These are phyloP conservation scores for Nephrotoma appendiculata DNA, from an alignment of 2,888 invertebrate genomes.

Conservation along the genomic window DNA sequence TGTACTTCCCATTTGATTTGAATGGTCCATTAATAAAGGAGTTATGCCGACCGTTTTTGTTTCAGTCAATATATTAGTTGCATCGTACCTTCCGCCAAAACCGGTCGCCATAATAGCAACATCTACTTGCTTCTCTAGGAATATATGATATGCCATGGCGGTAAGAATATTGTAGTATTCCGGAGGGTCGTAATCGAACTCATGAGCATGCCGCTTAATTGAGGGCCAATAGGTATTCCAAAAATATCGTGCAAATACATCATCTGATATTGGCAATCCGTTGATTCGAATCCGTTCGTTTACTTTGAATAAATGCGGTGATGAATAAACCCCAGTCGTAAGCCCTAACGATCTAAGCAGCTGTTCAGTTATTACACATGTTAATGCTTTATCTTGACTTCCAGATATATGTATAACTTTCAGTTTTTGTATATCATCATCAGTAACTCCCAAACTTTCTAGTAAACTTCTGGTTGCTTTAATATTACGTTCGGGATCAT, in stretches of 20 bases:
- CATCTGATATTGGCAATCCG: slow-evolving; percentile 60
- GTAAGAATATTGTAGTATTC: slow-evolving; percentile 94
- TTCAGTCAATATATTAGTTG: slow-evolving; percentile 78
- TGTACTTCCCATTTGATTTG: slow-evolving; percentile 61
- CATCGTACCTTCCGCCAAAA: slow-evolving; percentile 88
- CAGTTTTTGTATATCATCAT: not conserved
- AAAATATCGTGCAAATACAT: slow-evolving; percentile 64
- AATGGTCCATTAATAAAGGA: slow-evolving; percentile 84
- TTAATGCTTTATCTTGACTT: slow-evolving; percentile 41
- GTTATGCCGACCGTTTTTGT: slow-evolving; percentile 82
- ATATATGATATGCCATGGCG: slow-evolving; percentile 80
- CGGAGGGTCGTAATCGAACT: slow-evolving; percentile 59
- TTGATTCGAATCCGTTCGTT: slow-evolving; percentile 86
- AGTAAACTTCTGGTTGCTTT: not conserved
- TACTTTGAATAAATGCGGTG: slow-evolving; percentile 87
- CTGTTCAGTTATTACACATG: slow-evolving; percentile 83
- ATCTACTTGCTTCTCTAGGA: slow-evolving; percentile 71
- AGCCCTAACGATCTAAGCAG: slow-evolving; percentile 72
- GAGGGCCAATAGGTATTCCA: slow-evolving; percentile 55
- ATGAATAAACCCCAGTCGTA: slow-evolving; percentile 88
- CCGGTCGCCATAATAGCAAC: slow-evolving; percentile 94
- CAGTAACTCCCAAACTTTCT: not conserved
- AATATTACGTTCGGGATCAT: not conserved
- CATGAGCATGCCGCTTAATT: slow-evolving; percentile 18
- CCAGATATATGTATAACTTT: not conserved